phyloP scores from a whole-genome alignment of 1,140 invertebrate genomes.

The Temnothorax longispinosus region DNA sequence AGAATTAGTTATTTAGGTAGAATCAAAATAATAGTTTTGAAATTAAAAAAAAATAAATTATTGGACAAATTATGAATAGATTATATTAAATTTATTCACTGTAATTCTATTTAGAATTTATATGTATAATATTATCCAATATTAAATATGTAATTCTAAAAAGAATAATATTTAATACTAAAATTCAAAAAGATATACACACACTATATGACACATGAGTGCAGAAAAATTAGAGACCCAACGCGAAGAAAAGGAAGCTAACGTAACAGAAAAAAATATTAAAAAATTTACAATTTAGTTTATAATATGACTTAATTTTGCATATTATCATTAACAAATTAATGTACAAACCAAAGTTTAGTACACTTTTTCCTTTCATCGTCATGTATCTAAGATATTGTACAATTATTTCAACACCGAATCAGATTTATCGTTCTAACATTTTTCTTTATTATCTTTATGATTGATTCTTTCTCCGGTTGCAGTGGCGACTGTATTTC shows the following conservation, averaged over 20 bases:
- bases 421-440: neutral
- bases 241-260: neutral
- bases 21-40: neutral
- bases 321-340: neutral
- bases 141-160: no score
- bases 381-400: neutral
- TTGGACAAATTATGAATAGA: no score
- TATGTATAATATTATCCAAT: no score
- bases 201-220: no score
- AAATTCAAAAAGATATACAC: no score
- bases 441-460: slow-evolving; percentile 10
- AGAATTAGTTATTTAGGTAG: neutral
- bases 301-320: neutral
- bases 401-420: neutral
- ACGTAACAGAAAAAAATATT: neutral
- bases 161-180: no score
- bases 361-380: neutral
- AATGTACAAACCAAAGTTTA: neutral
- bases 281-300: neutral
- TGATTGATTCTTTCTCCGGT: neutral
- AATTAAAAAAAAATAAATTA: no score
- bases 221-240: neutral
- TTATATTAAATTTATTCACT: no score
- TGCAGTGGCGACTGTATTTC: neutral
- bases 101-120: no score